Conservation (phyloP, 2,797 vertebrate species). For the Ceryle rudis region DNA sequence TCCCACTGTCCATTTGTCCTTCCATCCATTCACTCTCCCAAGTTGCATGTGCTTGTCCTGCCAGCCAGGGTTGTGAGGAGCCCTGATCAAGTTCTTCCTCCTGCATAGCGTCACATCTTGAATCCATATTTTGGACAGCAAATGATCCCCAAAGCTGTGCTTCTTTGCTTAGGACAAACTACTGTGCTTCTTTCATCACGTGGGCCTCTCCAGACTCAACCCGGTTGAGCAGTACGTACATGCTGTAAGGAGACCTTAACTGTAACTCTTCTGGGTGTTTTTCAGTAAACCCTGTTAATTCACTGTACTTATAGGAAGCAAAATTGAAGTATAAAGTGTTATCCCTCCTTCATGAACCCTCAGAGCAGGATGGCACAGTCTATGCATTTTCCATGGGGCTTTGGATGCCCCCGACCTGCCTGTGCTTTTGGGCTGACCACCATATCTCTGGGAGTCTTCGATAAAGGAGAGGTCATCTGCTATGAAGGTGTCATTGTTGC, state of each 20-base stretch:
- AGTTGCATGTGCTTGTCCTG: not conserved
- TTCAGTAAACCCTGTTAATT: not conserved
- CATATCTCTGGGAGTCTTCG: accelerated
- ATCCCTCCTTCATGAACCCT: not conserved
- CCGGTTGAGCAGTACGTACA: not conserved
- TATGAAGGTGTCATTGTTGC: not conserved
- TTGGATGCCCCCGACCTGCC: not conserved
- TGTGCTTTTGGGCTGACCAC: not conserved
- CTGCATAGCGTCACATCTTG: not conserved
- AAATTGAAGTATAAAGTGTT: not conserved
- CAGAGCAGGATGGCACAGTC: not conserved
- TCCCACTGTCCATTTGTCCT: not conserved
- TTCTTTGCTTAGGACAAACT: not conserved
- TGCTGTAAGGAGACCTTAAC: not conserved
- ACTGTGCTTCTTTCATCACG: not conserved
- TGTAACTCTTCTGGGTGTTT: not conserved
- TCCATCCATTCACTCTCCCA: not conserved
- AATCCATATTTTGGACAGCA: not conserved
- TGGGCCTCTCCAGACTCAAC: not conserved
- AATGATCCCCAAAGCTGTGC: not conserved
- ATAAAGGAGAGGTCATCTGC: not conserved
- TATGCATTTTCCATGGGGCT: not conserved
- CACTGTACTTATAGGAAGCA: not conserved
- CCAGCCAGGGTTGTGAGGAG: not conserved
- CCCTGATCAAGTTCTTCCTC: not conserved